These are phyloP conservation scores for Ammodramus savannarum DNA, from an alignment of 2,113 vertebrate genomes.

Conservation along the genomic window DNA sequence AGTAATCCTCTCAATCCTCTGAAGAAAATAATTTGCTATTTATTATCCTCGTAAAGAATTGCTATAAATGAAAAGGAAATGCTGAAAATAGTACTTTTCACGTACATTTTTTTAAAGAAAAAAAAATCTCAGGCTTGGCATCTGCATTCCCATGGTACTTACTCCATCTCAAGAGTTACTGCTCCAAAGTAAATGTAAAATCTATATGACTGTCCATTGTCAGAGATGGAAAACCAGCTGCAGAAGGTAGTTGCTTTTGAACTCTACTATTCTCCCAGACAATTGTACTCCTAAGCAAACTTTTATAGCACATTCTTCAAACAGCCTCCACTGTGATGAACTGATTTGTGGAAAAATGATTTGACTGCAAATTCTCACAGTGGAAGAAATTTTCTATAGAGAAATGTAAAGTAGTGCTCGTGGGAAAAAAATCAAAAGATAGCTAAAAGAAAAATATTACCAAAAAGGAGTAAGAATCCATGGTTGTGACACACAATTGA, in stretches of 20 bases:
- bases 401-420: neutral
- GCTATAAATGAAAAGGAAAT: constrained; percentile 2
- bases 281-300: neutral
- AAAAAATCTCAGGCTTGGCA: neutral
- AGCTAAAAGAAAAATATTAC: neutral
- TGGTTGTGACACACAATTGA: neutral
- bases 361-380: neutral
- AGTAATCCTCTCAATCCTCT: constrained; percentile 52
- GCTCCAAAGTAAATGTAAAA: neutral
- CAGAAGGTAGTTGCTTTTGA: neutral
- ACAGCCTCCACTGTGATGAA: neutral
- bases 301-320: neutral
- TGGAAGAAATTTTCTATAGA: neutral
- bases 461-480: neutral
- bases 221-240: neutral
- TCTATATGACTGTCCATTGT: neutral
- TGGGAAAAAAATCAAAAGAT: neutral
- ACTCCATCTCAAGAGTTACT: neutral
- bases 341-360: neutral
- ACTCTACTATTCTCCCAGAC: neutral
- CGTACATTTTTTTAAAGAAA: neutral
- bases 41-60: constrained; percentile 18
- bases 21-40: constrained; percentile 56
- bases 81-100: constrained; percentile 4
- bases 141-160: neutral